A percentile compares a stretch with the other conserved stretches of the same genome.
phyloP scores from a whole-genome alignment of 2,113 vertebrate species.

The Raja brachyura region DNA sequence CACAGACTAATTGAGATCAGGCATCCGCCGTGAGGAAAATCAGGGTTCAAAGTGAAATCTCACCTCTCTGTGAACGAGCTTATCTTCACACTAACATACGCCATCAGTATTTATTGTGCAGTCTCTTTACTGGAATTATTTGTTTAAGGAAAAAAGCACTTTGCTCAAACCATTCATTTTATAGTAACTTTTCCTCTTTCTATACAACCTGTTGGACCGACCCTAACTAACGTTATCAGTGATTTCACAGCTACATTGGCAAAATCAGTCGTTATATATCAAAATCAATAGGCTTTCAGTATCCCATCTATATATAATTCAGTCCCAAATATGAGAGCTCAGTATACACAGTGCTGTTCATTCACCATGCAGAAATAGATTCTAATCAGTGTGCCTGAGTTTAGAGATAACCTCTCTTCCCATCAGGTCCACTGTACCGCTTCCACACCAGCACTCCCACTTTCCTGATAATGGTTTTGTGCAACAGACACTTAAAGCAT shows the following conservation, averaged over 20 bases:
- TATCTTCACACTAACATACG: not conserved
- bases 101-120: not conserved
- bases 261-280: not conserved
- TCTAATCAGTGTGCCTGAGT: constrained; percentile 6
- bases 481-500: not conserved
- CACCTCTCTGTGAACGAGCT: not conserved
- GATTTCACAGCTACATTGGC: not conserved
- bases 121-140: not conserved
- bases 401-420: constrained; percentile 4
- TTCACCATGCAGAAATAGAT: not conserved
- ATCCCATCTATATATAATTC: not conserved
- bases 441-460: too few relatives aligned
- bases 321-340: not conserved
- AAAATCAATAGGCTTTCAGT: constrained; percentile 23
- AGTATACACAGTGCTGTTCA: not conserved
- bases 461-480: not conserved
- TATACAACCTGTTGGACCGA: not conserved
- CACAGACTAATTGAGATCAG: constrained; percentile 17
- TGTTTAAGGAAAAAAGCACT: not conserved
- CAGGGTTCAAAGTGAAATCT: constrained; percentile 7
- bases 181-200: not conserved
- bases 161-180: not conserved
- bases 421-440: not conserved
- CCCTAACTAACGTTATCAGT: not conserved
- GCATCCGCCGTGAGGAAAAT: not conserved